Conservation (phyloP, 1,140 invertebrate species). For the Euura lappo region DNA sequence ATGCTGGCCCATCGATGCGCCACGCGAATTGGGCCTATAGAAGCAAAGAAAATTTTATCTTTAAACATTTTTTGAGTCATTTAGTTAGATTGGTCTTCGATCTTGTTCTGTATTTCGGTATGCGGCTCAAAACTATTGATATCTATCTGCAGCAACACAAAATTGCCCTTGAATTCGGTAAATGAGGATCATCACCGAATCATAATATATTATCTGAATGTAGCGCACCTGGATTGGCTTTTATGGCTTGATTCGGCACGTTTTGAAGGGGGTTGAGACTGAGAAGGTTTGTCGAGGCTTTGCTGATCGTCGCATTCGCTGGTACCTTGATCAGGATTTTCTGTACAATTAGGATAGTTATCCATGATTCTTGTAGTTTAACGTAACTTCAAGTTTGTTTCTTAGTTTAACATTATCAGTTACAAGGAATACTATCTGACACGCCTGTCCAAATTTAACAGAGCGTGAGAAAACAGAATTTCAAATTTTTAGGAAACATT, state of each 20-base stretch:
- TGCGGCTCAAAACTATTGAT: too few species aligned
- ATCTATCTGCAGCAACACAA: too few species aligned
- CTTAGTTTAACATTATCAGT: not conserved
- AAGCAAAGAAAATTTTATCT: not conserved
- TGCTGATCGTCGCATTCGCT: not conserved
- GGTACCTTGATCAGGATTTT: not conserved
- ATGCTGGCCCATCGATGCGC: not conserved
- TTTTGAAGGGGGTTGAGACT: not conserved
- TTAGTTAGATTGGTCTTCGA: too few species aligned
- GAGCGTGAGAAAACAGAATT: not conserved
- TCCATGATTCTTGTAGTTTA: not conserved
- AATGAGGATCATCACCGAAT: too few species aligned
- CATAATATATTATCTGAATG: not conserved
- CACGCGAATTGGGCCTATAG: constrained; percentile 4
- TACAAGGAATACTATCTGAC: not conserved
- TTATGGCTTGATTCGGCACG: not conserved
- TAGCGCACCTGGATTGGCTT: not conserved
- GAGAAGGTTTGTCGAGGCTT: not conserved
- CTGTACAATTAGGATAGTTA: not conserved
- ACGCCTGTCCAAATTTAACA: too few species aligned
- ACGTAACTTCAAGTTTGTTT: not conserved
- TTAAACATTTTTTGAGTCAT: too few species aligned
- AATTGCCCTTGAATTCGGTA: too few species aligned
- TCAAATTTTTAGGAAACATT: not conserved
- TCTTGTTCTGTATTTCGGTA: too few species aligned